Base-by-base conservation (phyloP, 1,140 invertebrate genomes). In the Trichomalopsis sarcophagae region DNA sequence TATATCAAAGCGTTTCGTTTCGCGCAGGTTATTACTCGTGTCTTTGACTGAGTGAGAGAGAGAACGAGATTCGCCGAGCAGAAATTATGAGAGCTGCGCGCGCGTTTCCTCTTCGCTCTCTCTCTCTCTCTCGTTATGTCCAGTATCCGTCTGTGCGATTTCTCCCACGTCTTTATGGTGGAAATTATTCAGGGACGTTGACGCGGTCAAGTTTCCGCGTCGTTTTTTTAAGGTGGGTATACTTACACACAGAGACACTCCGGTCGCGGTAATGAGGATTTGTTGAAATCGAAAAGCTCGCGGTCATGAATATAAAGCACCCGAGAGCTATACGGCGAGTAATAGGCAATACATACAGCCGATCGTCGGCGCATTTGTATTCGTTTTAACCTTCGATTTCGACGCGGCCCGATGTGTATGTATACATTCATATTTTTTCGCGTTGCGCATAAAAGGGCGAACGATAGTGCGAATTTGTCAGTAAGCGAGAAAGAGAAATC, bases 311-410 rank as follows among this genome's bases (percentile, higher is more conserved):
- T 62, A 62, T 62, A 62, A n/a, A 62, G 55, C 21, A 17, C 17
- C 21, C 9, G 7, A 44, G 9, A 44, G 55, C 55, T 62, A n/a
- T 44, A 44, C 40, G 10, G 7, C 40, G 40, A 17, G 55, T 62
- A 62, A 62, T 62, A 62, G 55, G 55, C 21, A 62, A 62, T 62
- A 62, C 17, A 62, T 7, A 62, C 55, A 6, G 55, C 33, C 33
- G 14, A 77, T 33, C 27, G 30, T 69, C n/a, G n/a, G 3, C 13
- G 10, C 40, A 77, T 77, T 77, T 76, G 27, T 50, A 78, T 84
- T 77, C 71, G 66, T 21, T 84, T 71, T 47, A 30, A 62, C 40
- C 23, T 78, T 84, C 82, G 82, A 84, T 84, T 78, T 47, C 30
- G 40, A 23, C 33, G 10, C 36, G 40, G 0, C 23, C n/a, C n/a